phyloP scores from a whole-genome alignment of 2,113 vertebrate species.

The Brachypodius melanocephalos region DNA sequence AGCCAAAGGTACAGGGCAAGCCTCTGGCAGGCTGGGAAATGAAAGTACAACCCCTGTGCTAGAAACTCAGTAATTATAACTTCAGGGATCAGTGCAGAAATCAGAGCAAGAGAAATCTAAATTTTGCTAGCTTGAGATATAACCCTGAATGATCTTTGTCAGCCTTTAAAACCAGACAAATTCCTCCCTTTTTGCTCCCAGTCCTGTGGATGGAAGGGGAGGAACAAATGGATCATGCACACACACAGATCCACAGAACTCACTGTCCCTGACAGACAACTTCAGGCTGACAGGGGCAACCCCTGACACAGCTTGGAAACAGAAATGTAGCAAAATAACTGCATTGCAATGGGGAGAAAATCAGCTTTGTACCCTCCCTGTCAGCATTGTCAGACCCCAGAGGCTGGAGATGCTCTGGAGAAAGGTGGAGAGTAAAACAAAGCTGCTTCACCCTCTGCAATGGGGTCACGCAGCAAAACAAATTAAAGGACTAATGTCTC shows the following conservation, averaged over 20 bases:
- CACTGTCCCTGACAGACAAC: neutral
- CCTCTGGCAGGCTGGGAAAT: neutral
- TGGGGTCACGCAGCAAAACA: neutral
- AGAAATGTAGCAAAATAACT: neutral
- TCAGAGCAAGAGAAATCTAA: neutral
- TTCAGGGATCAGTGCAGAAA: neutral
- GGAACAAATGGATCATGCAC: neutral
- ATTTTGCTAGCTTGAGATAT: neutral
- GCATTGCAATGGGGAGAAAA: neutral
- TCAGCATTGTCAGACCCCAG: neutral
- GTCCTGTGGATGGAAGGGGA: neutral
- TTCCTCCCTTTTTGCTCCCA: neutral
- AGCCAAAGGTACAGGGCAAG: neutral
- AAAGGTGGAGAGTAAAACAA: neutral
- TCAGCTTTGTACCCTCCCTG: neutral
- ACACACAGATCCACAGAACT: neutral
- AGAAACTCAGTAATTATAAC: neutral
- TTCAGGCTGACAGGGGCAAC: neutral
- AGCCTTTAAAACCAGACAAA: neutral
- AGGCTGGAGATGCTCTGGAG: neutral
- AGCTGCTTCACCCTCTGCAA: neutral
- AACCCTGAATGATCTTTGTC: neutral
- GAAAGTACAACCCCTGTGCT: neutral
- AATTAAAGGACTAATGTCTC: neutral
- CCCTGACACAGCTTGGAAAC: neutral